These are phyloP conservation scores for Antigone vipio DNA, from an alignment of 2,113 vertebrate genomes.

Conservation along the genomic window DNA sequence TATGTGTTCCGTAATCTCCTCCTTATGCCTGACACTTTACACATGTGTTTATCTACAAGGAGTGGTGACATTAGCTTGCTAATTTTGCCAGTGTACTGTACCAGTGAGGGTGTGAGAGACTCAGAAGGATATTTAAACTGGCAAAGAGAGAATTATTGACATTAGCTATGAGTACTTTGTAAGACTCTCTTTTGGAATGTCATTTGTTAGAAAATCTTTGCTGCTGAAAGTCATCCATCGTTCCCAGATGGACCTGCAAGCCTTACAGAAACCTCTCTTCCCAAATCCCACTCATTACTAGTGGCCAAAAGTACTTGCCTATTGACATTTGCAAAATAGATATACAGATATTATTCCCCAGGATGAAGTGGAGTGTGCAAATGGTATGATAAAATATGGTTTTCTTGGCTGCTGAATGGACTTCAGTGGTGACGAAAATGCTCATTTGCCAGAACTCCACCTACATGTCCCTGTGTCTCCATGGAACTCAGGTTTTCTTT, in stretches of 20 bases:
- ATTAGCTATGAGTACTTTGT: constrained; percentile 49
- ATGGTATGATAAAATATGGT: not conserved
- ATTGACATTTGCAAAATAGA: not conserved
- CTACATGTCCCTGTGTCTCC: not conserved
- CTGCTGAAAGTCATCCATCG: constrained; percentile 58
- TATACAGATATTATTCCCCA: not conserved
- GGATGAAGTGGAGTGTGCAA: constrained; percentile 9
- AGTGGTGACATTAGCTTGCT: constrained; percentile 58
- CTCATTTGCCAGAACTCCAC: not conserved
- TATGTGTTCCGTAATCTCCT: constrained; percentile 68
- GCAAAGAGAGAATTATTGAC: constrained; percentile 59
- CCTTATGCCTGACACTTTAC: constrained; percentile 63
- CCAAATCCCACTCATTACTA: not conserved
- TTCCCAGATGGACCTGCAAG: constrained; percentile 1
- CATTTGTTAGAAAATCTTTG: constrained; percentile 54
- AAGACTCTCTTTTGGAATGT: constrained; percentile 54
- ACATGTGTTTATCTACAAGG: constrained; percentile 64
- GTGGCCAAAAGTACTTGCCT: not conserved
- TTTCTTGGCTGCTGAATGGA: not conserved
- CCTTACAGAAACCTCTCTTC: not conserved
- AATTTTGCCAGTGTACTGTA: constrained; percentile 52
- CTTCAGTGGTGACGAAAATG: not conserved
- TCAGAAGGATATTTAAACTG: constrained; percentile 59
- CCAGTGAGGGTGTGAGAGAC: constrained; percentile 17
- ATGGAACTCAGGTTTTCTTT: constrained; percentile 56